Percentiles rank a stretch among this genome's conserved stretches.
phyloP scores from a whole-genome alignment of 1,140 invertebrate species.

The Drosophila kikkawai region DNA sequence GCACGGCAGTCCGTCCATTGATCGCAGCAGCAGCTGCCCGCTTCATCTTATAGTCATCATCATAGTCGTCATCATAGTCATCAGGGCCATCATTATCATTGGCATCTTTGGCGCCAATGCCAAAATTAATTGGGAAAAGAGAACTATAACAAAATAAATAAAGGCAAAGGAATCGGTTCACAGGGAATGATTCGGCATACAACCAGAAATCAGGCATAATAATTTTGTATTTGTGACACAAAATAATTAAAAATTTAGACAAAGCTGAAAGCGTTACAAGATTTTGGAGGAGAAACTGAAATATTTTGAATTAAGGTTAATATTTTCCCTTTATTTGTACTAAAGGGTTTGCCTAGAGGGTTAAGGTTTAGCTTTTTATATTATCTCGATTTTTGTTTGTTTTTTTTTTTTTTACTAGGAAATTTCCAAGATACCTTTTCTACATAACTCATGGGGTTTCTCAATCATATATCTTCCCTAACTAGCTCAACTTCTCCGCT shows the following conservation, averaged over 20 bases:
- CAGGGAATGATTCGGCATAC: neutral
- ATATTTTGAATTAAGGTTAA: too few relatives aligned
- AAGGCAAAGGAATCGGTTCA: slow-evolving; percentile 49
- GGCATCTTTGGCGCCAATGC: slow-evolving; percentile 66
- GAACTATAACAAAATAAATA: slow-evolving; percentile 7
- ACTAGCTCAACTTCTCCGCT: neutral
- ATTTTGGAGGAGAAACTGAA: neutral
- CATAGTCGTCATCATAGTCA: slow-evolving; percentile 19
- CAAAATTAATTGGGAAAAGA: slow-evolving; percentile 75
- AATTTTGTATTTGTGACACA: neutral
- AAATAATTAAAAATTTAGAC: neutral
- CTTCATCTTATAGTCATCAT: slow-evolving; percentile 9
- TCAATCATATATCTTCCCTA: neutral
- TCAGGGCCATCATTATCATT: slow-evolving; percentile 15
- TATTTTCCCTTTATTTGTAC: too few relatives aligned
- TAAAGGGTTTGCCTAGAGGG: too few relatives aligned
- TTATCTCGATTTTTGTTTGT: too few relatives aligned
- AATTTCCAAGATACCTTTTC: neutral
- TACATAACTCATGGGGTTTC: neutral
- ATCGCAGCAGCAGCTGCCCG: slow-evolving; percentile 20
- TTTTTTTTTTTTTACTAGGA: too few relatives aligned
- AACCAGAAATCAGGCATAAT: neutral
- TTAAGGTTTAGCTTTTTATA: too few relatives aligned
- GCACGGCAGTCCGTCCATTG: neutral
- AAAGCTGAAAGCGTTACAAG: neutral